Evolutionary conservation across 92 coral and sea anemone species (phyloP), one percentile per base, ranked within the genome.

Genomic region (Nematostella vectensis): DNA sequence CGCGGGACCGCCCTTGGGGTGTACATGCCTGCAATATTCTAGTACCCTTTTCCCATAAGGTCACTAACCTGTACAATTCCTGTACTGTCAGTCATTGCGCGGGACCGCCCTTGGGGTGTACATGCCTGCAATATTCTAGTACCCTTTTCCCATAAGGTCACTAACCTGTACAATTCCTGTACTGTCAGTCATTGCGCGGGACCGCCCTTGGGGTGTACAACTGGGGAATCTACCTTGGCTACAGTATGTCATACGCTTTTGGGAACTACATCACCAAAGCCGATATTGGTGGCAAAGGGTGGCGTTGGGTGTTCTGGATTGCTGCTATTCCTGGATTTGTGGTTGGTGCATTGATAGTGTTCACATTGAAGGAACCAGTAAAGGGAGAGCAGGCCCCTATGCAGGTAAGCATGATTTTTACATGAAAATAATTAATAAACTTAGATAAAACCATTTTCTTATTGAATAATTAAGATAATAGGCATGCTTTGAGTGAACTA

Each of bases 231-330:
- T 89, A 89, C 48, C 85, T 89, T 25, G 97, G 97, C 1, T 89
- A 89, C 69, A 89, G 97, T 44, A 72, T 89, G 86, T 81, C 97
- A 0, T 89, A 64, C 69, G 97, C 97, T 13, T 65, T 89, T 57
- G 97, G 97, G 12, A 89, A 89, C 76, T 89, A 87, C 57, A 89
- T 89, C 53, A 87, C 94, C 3, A 55, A 62, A 21, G 95, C 97
- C 33, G 55, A 89, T 36, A 89, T 89, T 40, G 82, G 63, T 50
- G 74, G 85, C 27, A 75, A 89, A 39, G 87, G 97, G 4, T 89
- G 97, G 97, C 70, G 97, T n/a, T 89, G 97, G 97, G 97, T 89
- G 43, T 89, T 83, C 67, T 89, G 94, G 82, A 89, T 89, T 62
- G 97, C 97, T 3, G 97, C 87, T 2, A 74, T 81, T 25, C 97